Percentiles rank a stretch among this genome's conserved stretches.
These are phyloP conservation scores for Melierax canorus DNA, from an alignment of 2,113 vertebrate species.

Conservation along the genomic window DNA sequence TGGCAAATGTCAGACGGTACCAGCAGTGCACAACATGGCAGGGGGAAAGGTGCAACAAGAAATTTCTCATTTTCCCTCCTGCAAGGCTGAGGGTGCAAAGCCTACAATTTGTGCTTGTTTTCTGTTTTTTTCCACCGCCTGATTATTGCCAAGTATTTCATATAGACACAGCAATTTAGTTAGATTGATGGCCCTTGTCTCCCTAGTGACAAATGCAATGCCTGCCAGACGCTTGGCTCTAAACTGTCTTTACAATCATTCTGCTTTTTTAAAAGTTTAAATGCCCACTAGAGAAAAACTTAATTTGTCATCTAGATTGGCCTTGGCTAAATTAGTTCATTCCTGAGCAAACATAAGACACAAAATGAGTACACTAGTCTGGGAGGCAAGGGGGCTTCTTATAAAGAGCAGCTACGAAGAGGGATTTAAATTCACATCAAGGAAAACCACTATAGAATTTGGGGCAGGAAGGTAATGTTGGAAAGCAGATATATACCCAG, in stretches of 20 bases:
- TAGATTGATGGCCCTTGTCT: slow-evolving; percentile 54
- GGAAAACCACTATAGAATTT: neutral
- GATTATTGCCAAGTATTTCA: slow-evolving; percentile 59
- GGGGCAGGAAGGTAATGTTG: neutral
- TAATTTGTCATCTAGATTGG: slow-evolving; percentile 43
- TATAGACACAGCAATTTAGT: slow-evolving; percentile 42
- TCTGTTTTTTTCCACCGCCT: slow-evolving; percentile 40
- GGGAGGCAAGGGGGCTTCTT: neutral
- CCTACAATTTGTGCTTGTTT: slow-evolving; percentile 12
- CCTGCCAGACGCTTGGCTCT: slow-evolving; percentile 44
- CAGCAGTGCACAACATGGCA: neutral
- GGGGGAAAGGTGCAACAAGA: neutral
- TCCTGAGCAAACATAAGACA: neutral
- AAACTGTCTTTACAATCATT: slow-evolving; percentile 33
- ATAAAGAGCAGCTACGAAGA: neutral
- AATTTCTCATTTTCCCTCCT: neutral
- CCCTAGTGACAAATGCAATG: slow-evolving; percentile 41
- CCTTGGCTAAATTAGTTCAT: slow-evolving; percentile 21
- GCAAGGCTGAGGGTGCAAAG: neutral
- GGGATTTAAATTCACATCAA: neutral
- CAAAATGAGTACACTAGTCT: neutral
- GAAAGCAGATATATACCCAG: neutral
- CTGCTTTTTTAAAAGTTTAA: slow-evolving; percentile 38
- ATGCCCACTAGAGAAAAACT: slow-evolving; percentile 34
- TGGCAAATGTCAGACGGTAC: neutral